phyloP scores from a whole-genome alignment of 2,113 vertebrate genomes.

The Columbina picui region DNA sequence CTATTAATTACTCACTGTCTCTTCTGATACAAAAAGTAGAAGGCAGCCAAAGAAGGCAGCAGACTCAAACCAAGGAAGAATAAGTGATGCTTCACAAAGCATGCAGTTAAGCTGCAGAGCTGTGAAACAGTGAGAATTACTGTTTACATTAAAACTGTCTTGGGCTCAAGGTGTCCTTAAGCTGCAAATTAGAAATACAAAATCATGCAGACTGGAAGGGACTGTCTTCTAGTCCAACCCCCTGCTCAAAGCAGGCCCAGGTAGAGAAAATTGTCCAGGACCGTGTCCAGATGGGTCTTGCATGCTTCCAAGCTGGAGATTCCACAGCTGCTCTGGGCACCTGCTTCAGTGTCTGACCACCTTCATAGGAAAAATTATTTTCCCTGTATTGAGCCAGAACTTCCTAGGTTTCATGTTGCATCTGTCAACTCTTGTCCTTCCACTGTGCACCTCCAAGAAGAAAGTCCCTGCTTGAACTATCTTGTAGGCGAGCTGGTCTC shows the following conservation, averaged over 20 bases:
- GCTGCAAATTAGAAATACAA: neutral
- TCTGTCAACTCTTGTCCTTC: neutral
- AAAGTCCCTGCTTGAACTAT: neutral
- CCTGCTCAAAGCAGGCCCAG: neutral
- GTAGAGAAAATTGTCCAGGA: neutral
- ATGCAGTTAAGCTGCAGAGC: neutral
- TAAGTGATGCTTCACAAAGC: neutral
- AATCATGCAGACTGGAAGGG: fast-evolving
- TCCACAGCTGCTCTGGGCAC: neutral
- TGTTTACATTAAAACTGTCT: neutral
- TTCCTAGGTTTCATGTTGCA: neutral
- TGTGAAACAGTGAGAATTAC: neutral
- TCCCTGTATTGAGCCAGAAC: neutral
- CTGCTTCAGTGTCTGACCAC: neutral
- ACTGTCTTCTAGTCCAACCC: neutral
- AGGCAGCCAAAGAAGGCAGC: neutral
- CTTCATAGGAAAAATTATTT: neutral
- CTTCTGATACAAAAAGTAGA: neutral
- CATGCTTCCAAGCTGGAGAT: neutral
- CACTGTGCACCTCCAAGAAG: neutral
- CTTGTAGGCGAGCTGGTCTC: neutral
- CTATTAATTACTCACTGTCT: neutral
- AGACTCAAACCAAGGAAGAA: neutral
- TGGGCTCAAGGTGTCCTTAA: neutral
- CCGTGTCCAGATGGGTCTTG: neutral